A percentile compares a stretch with the other conserved stretches of the same genome.
Evolutionary conservation across 2,888 invertebrate genomes (phyloP).

Genomic region (Cheilosia scutellata): DNA sequence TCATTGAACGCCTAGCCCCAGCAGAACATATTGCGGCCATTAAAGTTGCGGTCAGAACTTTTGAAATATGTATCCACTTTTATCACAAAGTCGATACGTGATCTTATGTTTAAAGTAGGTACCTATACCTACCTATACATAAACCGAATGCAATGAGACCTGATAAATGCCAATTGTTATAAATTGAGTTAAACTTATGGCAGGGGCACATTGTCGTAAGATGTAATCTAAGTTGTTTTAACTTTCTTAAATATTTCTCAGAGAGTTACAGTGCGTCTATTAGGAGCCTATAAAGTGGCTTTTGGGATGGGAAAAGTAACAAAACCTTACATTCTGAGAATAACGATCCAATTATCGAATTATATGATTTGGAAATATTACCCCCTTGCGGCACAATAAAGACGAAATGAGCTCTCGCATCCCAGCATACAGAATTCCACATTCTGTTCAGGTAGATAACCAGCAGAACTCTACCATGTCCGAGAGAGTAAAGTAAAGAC

Average conservation of each 20-base stretch:
- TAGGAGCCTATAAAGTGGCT: slow-evolving; percentile 30
- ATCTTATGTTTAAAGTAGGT: no score
- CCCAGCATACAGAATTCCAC: neutral
- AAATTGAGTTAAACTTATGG: slow-evolving; percentile 2
- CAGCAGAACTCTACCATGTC: slow-evolving; percentile 15
- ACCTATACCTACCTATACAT: neutral
- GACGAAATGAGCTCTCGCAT: slow-evolving; percentile 23
- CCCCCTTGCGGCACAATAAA: slow-evolving; percentile 35
- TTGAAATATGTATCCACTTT: slow-evolving; percentile 19
- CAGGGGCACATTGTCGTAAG: neutral
- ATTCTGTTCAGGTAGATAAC: slow-evolving; percentile 10
- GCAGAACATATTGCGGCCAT: slow-evolving; percentile 56
- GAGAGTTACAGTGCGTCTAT: neutral
- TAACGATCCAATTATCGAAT: slow-evolving; percentile 58
- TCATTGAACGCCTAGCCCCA: slow-evolving; percentile 13
- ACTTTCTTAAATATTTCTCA: slow-evolving; percentile 1
- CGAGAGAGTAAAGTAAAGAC: slow-evolving; percentile 21
- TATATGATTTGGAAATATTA: slow-evolving; percentile 42
- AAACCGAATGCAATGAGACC: neutral
- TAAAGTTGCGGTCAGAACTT: slow-evolving; percentile 59
- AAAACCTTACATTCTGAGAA: slow-evolving; percentile 11
- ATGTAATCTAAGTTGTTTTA: neutral
- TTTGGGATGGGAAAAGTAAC: no score
- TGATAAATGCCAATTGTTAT: slow-evolving; percentile 21
- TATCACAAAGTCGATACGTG: slow-evolving; percentile 24